Conservation (phyloP, 2,888 invertebrate genomes). For the Lycocerus yunnanus region DNA sequence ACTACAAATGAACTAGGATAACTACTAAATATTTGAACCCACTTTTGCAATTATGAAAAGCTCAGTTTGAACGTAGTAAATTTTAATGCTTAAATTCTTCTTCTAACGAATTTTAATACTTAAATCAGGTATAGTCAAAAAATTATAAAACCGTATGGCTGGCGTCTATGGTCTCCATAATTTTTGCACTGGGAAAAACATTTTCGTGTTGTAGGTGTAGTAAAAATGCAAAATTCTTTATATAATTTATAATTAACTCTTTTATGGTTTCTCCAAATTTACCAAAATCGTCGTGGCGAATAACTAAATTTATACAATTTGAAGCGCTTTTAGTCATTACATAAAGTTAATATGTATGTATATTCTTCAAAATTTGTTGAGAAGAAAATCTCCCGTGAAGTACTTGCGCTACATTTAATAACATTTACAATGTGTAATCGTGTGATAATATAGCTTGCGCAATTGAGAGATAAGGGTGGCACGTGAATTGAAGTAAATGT, state of each 20-base stretch:
- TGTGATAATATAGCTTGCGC: background rate
- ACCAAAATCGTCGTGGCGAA: no score
- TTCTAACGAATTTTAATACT: background rate
- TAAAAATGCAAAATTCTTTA: no score
- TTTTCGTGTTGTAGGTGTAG: no score
- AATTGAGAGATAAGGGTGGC: slow-evolving; percentile 13
- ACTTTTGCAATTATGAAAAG: background rate
- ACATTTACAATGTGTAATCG: background rate
- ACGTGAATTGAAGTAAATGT: slow-evolving; percentile 24
- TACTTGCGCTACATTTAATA: slow-evolving; percentile 9
- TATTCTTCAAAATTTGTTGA: background rate
- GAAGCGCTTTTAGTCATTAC: background rate
- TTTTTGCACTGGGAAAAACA: no score
- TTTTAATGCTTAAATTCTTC: background rate
- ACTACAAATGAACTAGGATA: background rate
- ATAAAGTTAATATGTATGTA: no score
- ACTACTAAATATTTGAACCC: background rate
- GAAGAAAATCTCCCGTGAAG: background rate
- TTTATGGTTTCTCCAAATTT: no score
- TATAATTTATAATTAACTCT: no score
- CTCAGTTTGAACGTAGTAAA: background rate
- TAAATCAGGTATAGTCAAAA: no score
- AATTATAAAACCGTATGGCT: no score
- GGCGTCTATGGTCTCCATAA: no score
- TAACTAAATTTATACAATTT: background rate